phyloP scores from a whole-genome alignment of 92 coral and sea anemone species.

The Porites divaricata region DNA sequence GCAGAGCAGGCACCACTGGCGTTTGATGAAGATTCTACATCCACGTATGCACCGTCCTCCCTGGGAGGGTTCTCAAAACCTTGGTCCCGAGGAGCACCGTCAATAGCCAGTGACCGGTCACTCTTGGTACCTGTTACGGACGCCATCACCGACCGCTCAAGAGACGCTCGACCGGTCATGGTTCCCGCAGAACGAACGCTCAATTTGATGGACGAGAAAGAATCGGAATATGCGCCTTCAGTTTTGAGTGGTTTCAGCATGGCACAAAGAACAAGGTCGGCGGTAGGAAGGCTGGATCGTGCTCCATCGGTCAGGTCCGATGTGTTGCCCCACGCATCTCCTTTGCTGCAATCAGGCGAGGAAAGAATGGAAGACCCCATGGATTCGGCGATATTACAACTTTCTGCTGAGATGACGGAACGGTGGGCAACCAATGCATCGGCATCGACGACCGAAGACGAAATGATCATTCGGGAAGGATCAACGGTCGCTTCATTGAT shows the following conservation, averaged over 20 bases:
- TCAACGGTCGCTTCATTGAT: neutral
- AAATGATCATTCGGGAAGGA: neutral
- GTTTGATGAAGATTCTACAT: neutral
- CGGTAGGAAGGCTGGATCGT: too few species aligned
- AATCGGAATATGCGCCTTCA: neutral
- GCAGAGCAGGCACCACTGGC: neutral
- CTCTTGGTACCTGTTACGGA: neutral
- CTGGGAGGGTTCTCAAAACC: neutral
- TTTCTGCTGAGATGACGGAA: too few species aligned
- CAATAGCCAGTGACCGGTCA: neutral
- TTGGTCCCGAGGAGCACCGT: neutral
- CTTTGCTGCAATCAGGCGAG: too few species aligned
- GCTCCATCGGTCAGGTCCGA: too few species aligned
- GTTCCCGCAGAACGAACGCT: neutral
- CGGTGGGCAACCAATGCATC: slow-evolving; percentile 1
- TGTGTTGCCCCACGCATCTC: too few species aligned
- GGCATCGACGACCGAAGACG: neutral
- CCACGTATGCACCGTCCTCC: slow-evolving; percentile 1
- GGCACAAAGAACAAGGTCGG: too few species aligned
- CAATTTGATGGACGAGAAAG: neutral
- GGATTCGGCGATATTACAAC: neutral
- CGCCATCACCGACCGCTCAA: neutral
- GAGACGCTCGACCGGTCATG: neutral
- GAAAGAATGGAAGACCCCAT: neutral
- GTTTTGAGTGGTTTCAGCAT: neutral